Conservation (phyloP, 2,113 vertebrate species). For the Dolichotis patagonum region DNA sequence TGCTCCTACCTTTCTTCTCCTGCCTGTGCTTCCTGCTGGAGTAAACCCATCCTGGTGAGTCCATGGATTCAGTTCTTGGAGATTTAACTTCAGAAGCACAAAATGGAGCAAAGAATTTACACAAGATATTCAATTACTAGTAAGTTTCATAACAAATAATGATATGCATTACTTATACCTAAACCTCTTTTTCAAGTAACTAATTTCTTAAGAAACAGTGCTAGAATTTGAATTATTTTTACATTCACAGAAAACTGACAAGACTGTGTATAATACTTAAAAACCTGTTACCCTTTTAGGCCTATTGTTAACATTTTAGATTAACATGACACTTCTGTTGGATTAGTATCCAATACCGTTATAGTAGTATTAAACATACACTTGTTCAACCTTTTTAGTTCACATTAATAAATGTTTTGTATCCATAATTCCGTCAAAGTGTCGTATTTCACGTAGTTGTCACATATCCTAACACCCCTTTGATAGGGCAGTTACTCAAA, state of each 20-base stretch:
- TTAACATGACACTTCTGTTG: not conserved
- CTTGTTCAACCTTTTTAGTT: not conserved
- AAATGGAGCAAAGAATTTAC: not conserved
- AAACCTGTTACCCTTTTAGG: not conserved
- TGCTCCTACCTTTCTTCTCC: not conserved
- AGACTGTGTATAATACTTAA: not conserved
- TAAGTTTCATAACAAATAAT: not conserved
- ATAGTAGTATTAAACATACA: not conserved
- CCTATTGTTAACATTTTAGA: not conserved
- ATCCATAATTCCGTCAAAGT: not conserved
- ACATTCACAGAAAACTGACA: not conserved
- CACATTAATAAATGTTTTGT: not conserved
- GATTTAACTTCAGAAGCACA: not conserved
- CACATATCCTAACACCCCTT: not conserved
- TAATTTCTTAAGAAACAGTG: not conserved
- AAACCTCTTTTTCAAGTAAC: not conserved
- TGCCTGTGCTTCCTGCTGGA: not conserved
- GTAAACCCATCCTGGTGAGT: not conserved
- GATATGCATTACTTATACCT: not conserved
- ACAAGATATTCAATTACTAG: no score
- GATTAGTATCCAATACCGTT: not conserved
- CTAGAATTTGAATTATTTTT: constrained; percentile 30
- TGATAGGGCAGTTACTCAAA: not conserved
- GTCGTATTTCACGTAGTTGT: not conserved
- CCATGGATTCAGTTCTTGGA: not conserved